Evolutionary conservation across 2,797 vertebrate genomes (phyloP), one percentile per base, ranked within the genome.

Genomic region (Emys orbicularis): DNA sequence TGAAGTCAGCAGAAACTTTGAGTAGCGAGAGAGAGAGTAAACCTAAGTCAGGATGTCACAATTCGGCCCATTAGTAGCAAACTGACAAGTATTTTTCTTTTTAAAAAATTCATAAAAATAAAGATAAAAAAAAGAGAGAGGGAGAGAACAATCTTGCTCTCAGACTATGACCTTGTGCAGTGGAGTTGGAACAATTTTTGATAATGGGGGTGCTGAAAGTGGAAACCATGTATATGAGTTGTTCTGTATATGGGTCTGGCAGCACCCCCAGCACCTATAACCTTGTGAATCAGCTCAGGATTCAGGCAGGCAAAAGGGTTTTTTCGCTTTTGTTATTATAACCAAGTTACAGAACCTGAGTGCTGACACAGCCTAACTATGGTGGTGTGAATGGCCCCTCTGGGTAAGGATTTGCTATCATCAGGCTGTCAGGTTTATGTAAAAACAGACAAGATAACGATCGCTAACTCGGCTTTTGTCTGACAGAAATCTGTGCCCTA

Each of bases 401-500:
- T 0, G 27, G 16, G n/a, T 0, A n/a, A 79, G 68, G 31, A 27
- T 79, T 49, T 50, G 87, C 81, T 65, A 1, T 31, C 15, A 79
- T 50, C 59, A 53, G 53, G 25, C 57, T 86, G 54, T 68, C 90
- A 90, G 90, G 56, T 49, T 4, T 81, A 76, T 65, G 59, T 37
- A 72, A 92, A 89, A 89, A 5, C 65, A 89, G 57, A 52, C 29
- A 82, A 88, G 90, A 3, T 86, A 79, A 91, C 21, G 87, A 18
- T 31, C 68, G 76, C 83, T 5, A 81, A 41, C 37, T 79, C 86
- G 18, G 84, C 41, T 81, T 84, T 76, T 91, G 68, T 52, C 92
- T 87, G 94, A 65, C 57, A 49, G 89, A 50, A 91, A 37, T 34
- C 23, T 29, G 50, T 77, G 95, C 80, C 84, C 94, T 89, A 81